Base-by-base conservation (phyloP, 1,140 invertebrate species). In the Pseudoatta argentina region DNA sequence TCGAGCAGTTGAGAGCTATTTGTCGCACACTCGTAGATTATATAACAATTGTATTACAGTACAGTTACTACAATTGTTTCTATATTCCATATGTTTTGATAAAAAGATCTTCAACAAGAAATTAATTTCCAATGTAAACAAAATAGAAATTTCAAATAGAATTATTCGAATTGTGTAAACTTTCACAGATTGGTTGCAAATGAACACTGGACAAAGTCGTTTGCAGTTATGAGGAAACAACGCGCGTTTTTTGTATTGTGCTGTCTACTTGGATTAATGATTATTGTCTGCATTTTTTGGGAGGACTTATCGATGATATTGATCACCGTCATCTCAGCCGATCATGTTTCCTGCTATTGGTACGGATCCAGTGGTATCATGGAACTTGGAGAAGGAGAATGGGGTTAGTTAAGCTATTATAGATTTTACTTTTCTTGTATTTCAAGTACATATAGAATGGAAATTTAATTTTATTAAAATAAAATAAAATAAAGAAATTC, bases 371-470 rank as follows among this genome's bases (percentile, higher is more conserved):
- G n/a, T 10, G 34, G 14, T 39, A 39, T 76, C 30, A 16, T 59
- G 30, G 73, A 76, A 39, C 73, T 76, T 16, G 55, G 30, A 16
- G 53, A 76, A 61, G 55, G 73, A 61, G 3, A 76, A 61, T 76
- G 73, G 73, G 73, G 73, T 76, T 18, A 76, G 73, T 76, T 12
- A 48, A 71, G 14, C 14, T 14, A 21, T 1, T 44, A 44, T 10
- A 12, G 10, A 39, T 66, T n/a, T n/a, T 66, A 61, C 24, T 24
- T 7, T 39, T 66, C 5, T 16, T 4, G 0, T 30, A 30, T 64
- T 16, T 66, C 10, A 7, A 66, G 5, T 66, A 34, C n/a, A 2
- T 66, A 34, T 34, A 44, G 39, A 44, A 44, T 44, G 8, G 2
- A 44, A 44, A 44, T 44, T 44, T 44, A 44, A 44, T 44, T 44